These are phyloP conservation scores for Montipora efflorescens DNA, from an alignment of 64 coral and sea anemone species.

Conservation along the genomic window DNA sequence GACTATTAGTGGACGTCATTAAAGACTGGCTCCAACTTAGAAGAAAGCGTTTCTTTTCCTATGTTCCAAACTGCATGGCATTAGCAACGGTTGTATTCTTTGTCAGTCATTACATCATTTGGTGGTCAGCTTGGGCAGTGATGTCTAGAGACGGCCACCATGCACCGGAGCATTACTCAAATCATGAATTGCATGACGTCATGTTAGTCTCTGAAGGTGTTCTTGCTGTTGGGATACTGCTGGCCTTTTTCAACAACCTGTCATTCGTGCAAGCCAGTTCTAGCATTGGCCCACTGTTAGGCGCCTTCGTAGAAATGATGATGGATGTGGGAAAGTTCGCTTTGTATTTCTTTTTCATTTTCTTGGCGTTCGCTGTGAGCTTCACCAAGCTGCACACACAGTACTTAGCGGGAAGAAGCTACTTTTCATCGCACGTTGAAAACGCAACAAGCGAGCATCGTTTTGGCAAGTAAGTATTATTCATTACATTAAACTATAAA, in stretches of 20 bases:
- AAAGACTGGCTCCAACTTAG: neutral
- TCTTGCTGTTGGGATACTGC: neutral
- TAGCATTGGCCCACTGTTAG: slow-evolving; percentile 1
- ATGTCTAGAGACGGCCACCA: neutral
- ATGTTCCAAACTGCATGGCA: neutral
- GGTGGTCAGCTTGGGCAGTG: neutral
- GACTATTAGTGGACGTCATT: neutral
- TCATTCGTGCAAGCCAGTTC: slow-evolving; percentile 10
- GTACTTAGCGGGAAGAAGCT: neutral
- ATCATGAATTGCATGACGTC: neutral
- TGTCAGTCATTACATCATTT: neutral
- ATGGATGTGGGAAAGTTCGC: slow-evolving; percentile 15
- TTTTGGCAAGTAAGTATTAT: neutral
- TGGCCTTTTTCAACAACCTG: neutral
- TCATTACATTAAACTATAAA: no score
- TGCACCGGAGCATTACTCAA: neutral
- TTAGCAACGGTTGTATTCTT: neutral
- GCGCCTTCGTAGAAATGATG: slow-evolving; percentile 9
- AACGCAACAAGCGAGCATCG: neutral
- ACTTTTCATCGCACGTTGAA: neutral
- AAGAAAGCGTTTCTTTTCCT: slow-evolving; percentile 20
- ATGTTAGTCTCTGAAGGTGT: slow-evolving; percentile 8
- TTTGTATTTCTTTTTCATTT: slow-evolving; percentile 18
- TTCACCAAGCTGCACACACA: slow-evolving; percentile 14
- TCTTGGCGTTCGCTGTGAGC: slow-evolving; percentile 22